phyloP scores from a whole-genome alignment of 2,113 vertebrate genomes.

The Tamias sibiricus region DNA sequence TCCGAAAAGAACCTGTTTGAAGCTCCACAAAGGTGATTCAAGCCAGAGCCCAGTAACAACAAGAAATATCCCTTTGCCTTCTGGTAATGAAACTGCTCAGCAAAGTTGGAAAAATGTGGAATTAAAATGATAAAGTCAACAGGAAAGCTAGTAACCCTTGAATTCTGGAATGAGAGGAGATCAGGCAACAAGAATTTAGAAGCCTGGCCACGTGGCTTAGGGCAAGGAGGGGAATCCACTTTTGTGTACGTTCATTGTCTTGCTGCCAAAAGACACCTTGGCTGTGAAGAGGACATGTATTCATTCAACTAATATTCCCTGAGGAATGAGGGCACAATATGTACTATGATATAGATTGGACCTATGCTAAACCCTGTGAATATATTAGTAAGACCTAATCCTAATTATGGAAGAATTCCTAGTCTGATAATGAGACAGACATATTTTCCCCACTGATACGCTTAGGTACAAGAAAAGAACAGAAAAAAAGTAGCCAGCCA shows the following conservation, averaged over 20 bases:
- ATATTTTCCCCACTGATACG: conserved; percentile 40
- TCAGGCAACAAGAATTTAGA: neutral
- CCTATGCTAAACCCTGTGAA: neutral
- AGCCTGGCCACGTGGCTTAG: neutral
- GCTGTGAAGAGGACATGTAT: conserved; percentile 29
- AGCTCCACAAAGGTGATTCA: neutral
- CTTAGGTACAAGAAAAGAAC: conserved; percentile 24
- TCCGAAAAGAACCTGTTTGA: conserved; percentile 32
- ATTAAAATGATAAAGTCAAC: neutral
- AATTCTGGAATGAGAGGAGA: neutral
- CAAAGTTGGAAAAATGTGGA: neutral
- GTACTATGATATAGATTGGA: neutral
- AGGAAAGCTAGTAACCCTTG: neutral
- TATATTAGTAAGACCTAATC: conserved; percentile 33
- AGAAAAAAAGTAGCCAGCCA: neutral
- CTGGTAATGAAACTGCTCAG: neutral
- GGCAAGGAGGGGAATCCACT: neutral
- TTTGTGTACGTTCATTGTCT: neutral
- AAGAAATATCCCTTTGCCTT: neutral
- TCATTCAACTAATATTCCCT: neutral
- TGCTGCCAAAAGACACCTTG: conserved; percentile 16
- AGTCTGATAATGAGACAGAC: conserved; percentile 38
- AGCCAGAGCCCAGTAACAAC: neutral
- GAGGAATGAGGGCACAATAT: neutral
- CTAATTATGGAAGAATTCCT: conserved; percentile 49